Conservation (phyloP, 2,797 vertebrate species). For the Hydrophis major region DNA sequence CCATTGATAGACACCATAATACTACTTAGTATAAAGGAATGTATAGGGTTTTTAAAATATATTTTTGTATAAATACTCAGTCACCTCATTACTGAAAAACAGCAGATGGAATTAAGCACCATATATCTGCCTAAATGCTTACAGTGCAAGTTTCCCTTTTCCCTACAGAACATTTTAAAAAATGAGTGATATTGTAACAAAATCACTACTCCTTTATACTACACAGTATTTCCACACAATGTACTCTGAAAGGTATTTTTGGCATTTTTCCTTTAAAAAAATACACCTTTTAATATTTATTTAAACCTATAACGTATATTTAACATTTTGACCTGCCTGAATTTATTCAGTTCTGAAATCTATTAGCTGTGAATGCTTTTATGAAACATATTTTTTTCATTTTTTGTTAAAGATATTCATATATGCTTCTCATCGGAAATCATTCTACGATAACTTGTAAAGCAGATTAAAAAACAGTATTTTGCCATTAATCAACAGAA, state of each 20-base stretch:
- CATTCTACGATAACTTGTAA: background rate
- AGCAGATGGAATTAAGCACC: conserved; percentile 57
- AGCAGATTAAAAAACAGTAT: background rate
- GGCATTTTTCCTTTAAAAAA: conserved; percentile 52
- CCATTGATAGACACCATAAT: conserved; percentile 52
- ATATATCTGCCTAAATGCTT: conserved; percentile 62
- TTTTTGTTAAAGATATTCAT: background rate
- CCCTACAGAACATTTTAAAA: conserved; percentile 52
- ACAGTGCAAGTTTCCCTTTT: conserved; percentile 73
- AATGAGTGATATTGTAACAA: conserved; percentile 36
- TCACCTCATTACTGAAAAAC: conserved; percentile 59
- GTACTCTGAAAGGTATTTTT: conserved; percentile 55
- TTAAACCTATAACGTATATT: background rate
- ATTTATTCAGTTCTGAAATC: conserved; percentile 2
- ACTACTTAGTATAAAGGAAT: conserved; percentile 44
- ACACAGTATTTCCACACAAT: conserved; percentile 26
- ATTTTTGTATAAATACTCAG: conserved; percentile 62
- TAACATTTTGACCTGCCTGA: background rate
- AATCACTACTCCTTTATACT: conserved; percentile 43
- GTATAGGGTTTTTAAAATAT: conserved; percentile 41
- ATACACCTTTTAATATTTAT: background rate
- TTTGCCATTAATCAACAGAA: background rate
- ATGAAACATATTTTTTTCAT: background rate
- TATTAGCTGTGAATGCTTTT: background rate
- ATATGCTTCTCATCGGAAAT: background rate